phyloP scores from a whole-genome alignment of 2,797 vertebrate species.

The Lepus townsendii region DNA sequence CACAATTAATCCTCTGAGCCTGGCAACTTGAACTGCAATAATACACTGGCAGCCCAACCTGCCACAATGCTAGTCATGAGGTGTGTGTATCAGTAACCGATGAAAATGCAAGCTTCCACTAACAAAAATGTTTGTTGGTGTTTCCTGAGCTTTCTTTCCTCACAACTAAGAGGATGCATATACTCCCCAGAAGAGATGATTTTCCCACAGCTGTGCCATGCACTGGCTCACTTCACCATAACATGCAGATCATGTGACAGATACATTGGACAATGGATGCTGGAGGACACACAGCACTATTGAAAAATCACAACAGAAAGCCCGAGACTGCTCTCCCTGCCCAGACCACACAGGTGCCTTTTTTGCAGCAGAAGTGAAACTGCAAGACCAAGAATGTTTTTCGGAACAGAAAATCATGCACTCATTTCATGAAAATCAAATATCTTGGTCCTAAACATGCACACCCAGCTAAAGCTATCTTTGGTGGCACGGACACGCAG shows the following conservation, averaged over 20 bases:
- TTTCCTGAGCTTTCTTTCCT: conserved; percentile 66
- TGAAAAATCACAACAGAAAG: conserved; percentile 31
- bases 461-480: neutral
- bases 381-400: neutral
- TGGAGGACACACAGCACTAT: conserved; percentile 49
- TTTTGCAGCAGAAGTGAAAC: conserved; percentile 59
- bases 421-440: neutral
- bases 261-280: neutral
- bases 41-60: conserved; percentile 51
- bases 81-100: conserved; percentile 4
- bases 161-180: conserved; percentile 63
- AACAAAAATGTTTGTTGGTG: conserved; percentile 74
- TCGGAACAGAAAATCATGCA: neutral
- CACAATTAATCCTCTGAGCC: conserved; percentile 77
- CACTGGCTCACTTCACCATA: conserved; percentile 51
- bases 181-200: conserved; percentile 74
- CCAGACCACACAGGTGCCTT: conserved; percentile 40
- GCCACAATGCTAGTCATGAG: conserved; percentile 52
- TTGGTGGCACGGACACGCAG: neutral
- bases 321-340: neutral
- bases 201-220: neutral
- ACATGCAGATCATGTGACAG: conserved; percentile 14
- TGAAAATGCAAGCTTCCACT: conserved; percentile 72
- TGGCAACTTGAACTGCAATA: conserved; percentile 63
- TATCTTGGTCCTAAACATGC: neutral